phyloP scores from a whole-genome alignment of 2,888 invertebrate genomes.

The Chamaedrilus cognettii region DNA sequence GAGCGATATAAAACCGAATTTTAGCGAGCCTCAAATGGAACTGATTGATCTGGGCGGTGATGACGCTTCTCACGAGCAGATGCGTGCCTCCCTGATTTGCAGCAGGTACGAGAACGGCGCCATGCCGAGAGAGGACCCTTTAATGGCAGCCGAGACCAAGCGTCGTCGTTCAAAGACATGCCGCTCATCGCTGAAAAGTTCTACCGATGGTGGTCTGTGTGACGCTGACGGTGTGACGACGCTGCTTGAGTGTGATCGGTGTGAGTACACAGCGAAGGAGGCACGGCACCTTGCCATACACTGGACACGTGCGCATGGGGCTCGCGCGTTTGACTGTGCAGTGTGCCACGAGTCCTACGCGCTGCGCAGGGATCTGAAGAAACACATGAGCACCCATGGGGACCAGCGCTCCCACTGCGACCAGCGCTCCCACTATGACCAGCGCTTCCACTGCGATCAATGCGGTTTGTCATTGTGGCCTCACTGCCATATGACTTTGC shows the following conservation, averaged over 20 bases:
- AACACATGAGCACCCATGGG: constrained; percentile 16
- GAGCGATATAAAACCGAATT: too few relatives aligned
- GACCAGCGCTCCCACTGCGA: constrained; percentile 22
- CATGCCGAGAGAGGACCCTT: neutral
- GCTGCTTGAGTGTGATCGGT: constrained; percentile 10
- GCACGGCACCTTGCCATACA: constrained; percentile 15
- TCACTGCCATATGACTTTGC: too few relatives aligned
- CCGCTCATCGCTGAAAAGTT: too few relatives aligned
- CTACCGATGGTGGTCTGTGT: neutral
- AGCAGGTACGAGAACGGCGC: too few relatives aligned
- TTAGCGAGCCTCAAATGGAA: too few relatives aligned
- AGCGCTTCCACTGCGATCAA: too few relatives aligned
- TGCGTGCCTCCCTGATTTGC: too few relatives aligned
- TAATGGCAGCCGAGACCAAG: neutral
- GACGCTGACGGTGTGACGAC: neutral
- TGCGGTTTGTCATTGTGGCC: too few relatives aligned
- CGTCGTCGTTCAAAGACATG: neutral
- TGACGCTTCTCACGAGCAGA: too few relatives aligned
- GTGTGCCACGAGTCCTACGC: constrained; percentile 21
- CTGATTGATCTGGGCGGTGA: too few relatives aligned
- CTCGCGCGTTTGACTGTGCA: constrained; percentile 9
- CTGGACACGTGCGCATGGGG: constrained; percentile 9
- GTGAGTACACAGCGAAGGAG: constrained; percentile 10
- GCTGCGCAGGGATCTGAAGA: constrained; percentile 19
- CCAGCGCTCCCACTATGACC: too few relatives aligned